phyloP scores from a whole-genome alignment of 37 sponge, comb jelly and placozoan genomes.

The Eunapius fragilis region DNA sequence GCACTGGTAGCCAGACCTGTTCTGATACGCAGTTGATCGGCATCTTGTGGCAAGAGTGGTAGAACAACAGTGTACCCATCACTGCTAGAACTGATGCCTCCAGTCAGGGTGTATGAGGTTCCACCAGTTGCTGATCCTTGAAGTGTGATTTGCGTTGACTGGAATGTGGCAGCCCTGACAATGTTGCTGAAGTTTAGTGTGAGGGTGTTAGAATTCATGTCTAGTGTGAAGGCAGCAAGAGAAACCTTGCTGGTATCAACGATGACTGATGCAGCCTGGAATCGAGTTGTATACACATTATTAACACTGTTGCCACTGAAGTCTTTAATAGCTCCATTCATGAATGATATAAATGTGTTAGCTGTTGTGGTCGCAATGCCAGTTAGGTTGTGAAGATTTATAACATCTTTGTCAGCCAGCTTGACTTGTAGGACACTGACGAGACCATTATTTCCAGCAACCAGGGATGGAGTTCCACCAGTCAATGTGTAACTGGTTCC shows the following conservation, averaged over 20 bases:
- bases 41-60: slow-evolving; percentile 57
- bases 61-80: slow-evolving; percentile 73
- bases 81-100: slow-evolving; percentile 64
- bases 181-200: slow-evolving; percentile 88
- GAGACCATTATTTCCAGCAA: slow-evolving; percentile 39
- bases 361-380: slow-evolving; percentile 51
- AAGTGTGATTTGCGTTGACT: slow-evolving; percentile 62
- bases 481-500: slow-evolving; percentile 58
- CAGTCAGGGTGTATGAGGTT: slow-evolving; percentile 64
- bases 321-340: slow-evolving; percentile 62
- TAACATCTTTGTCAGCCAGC: slow-evolving; percentile 71
- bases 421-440: slow-evolving; percentile 53
- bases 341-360: slow-evolving; percentile 60
- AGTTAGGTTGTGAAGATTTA: slow-evolving; percentile 60
- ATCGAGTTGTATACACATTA: neutral
- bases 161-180: slow-evolving; percentile 60
- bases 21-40: slow-evolving; percentile 70
- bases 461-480: slow-evolving; percentile 66
- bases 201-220: slow-evolving; percentile 74
- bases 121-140: slow-evolving; percentile 43
- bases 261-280: slow-evolving; percentile 1
- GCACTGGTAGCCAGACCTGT: slow-evolving; percentile 68
- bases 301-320: slow-evolving; percentile 55
- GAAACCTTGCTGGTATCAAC: neutral
- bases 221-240: slow-evolving; percentile 69